Conservation (phyloP, 2,113 vertebrate species). For the Ageneiosus marmoratus region DNA sequence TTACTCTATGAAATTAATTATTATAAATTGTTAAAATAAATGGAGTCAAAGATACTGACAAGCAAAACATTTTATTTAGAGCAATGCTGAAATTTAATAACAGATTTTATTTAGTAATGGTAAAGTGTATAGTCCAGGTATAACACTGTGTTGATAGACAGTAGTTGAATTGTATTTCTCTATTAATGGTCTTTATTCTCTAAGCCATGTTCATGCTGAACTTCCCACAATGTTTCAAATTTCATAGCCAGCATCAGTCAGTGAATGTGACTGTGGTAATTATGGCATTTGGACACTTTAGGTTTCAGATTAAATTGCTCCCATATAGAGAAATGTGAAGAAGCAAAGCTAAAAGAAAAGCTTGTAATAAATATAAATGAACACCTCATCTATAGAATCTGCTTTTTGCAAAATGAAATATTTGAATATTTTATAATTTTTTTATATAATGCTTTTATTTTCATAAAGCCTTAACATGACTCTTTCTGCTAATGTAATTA, state of each 20-base stretch:
- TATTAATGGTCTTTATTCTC: neutral
- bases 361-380: neutral
- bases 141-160: neutral
- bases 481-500: slow-evolving; percentile 35
- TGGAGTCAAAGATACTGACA: slow-evolving; percentile 6
- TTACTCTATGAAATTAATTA: slow-evolving; percentile 16
- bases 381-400: neutral
- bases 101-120: neutral
- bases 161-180: neutral
- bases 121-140: neutral
- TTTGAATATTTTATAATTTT: slow-evolving; percentile 16
- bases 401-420: neutral
- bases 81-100: neutral
- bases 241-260: slow-evolving; percentile 10
- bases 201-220: slow-evolving; percentile 1
- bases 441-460: slow-evolving; percentile 13
- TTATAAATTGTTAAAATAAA: slow-evolving; percentile 17
- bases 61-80: neutral
- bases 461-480: slow-evolving; percentile 24
- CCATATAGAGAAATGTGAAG: neutral
- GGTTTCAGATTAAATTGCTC: neutral
- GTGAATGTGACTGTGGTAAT: neutral
- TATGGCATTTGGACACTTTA: neutral
- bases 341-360: neutral
- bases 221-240: neutral